Base-by-base conservation (phyloP, 2,888 invertebrate genomes). In the Carabus problematicus region DNA sequence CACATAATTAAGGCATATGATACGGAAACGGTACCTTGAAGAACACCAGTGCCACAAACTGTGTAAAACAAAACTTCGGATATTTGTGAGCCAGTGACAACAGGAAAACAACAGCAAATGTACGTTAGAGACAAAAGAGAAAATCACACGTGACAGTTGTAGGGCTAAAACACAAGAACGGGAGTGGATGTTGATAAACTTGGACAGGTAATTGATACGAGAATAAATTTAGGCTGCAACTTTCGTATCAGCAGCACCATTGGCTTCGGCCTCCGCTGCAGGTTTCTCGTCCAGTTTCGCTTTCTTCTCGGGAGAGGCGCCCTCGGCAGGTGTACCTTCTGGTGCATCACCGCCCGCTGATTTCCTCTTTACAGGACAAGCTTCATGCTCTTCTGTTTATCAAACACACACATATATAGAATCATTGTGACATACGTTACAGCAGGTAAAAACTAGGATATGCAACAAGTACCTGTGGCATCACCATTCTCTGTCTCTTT, bases 261-360 rank as follows among this genome's bases (percentile, higher is more conserved):
- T 85, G 72, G 83, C 82, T 74, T 85, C 85, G 72, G 83, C 82
- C 74, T 85, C 84, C 40, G 82, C 81, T 75, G 52, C 85, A 8
- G 85, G 81, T 72, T 68, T 68, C 58, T 89, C 89, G 11, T 85
- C 87, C 66, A 89, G 83, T 83, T 90, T 91, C 73, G 89, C 87
- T 77, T 91, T 91, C 82, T 91, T 91, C 77, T 91, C 91, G 8
- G 90, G 90, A 70, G 88, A 87, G 56, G 85, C 86, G 74, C 87
- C 89, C 72, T 89, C 89, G 39, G 79, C 79, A 8, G 79, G 76
- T 64, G 77, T 74, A 45, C 75, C 78, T 54, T 81, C 82, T 16
- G 83, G 79, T 8, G 83, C 82, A 58, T 86, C 87, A 62, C 84
- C 87, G 3, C 82, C 84, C 9, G 85, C 85, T 64, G 91, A 90